Evolutionary conservation across 2,797 vertebrate species (phyloP), one percentile per base, ranked within the genome.

Genomic region (Poecilia picta): DNA sequence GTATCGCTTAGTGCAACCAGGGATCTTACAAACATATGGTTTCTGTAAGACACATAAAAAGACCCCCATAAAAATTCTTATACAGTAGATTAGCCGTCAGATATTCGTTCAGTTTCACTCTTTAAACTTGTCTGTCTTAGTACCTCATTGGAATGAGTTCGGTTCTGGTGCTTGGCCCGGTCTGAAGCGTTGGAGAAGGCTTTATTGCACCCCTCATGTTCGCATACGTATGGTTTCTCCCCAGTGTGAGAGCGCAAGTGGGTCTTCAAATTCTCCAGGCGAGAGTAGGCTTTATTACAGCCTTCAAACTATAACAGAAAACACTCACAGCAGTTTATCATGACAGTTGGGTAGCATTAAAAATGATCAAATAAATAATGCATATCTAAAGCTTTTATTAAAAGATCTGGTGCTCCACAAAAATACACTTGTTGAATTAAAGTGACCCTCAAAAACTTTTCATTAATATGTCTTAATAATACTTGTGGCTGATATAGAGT

Each of bases 111-210:
- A 23, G 31, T 73, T 53, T 77, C 13, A 13, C 64, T 43, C 10
- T 51, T 33, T 13, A 39, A 36, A 51, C 33, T 72, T 79, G 41
- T 41, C 15, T 20, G 72, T 4, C 47, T 20, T 16, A 55, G 18
- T 91, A 94, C 94, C 93, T 95, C 94, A 64, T 95, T 99, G 89
- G 98, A 99, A 94, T 99, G 98, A 78, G 98, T 99, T 85, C 98
- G 95, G 92, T 99, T 99, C 83, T 99, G 98, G 87, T 99, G 98
- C 93, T 99, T 99, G 93, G 98, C 98, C 0, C 98, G 95, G 93
- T 99, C 98, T 0, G 98, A 99, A 62, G 98, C 98, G 0, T 99
- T 99, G 90, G 98, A 99, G 88, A 99, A 99, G 82, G 98, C 98
- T 78, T 99, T 99, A 89, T 97, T 99, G 94, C 98, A 99, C 62